phyloP scores from a whole-genome alignment of 2,113 vertebrate species.

The Nannospalax galili region DNA sequence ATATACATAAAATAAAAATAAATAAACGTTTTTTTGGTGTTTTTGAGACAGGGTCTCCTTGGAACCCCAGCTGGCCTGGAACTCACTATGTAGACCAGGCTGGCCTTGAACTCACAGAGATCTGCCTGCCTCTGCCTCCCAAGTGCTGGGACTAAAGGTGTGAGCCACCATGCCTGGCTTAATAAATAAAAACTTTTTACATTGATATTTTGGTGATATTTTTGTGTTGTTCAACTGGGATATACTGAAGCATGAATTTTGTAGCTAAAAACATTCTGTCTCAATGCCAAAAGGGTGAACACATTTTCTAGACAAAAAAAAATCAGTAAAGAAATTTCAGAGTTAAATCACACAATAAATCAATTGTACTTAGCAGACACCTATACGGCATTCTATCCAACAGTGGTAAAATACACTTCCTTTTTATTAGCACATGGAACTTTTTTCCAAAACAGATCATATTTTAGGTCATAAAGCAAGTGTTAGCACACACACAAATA shows the following conservation, averaged over 20 bases:
- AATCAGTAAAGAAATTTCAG: background rate
- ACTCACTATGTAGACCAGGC: too few relatives aligned
- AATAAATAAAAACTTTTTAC: background rate
- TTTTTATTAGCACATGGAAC: background rate
- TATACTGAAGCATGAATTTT: background rate
- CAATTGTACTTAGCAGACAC: background rate
- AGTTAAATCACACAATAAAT: background rate
- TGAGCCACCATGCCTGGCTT: too few relatives aligned
- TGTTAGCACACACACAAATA: background rate
- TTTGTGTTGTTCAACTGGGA: background rate
- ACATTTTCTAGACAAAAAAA: background rate
- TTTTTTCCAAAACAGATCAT: background rate
- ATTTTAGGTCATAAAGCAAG: background rate
- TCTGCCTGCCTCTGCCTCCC: too few relatives aligned
- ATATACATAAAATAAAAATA: too few relatives aligned
- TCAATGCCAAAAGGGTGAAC: background rate
- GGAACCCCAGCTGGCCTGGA: too few relatives aligned
- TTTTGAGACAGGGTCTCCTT: too few relatives aligned
- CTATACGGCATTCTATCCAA: background rate
- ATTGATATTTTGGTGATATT: background rate
- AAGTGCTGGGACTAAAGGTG: too few relatives aligned
- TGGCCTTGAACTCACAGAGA: too few relatives aligned
- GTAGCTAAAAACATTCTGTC: background rate
- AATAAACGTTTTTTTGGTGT: too few relatives aligned
- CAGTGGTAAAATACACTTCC: background rate